Evolutionary conservation across 2,888 invertebrate species (phyloP).

Genomic region (Rhopalosiphum nymphaeae): DNA sequence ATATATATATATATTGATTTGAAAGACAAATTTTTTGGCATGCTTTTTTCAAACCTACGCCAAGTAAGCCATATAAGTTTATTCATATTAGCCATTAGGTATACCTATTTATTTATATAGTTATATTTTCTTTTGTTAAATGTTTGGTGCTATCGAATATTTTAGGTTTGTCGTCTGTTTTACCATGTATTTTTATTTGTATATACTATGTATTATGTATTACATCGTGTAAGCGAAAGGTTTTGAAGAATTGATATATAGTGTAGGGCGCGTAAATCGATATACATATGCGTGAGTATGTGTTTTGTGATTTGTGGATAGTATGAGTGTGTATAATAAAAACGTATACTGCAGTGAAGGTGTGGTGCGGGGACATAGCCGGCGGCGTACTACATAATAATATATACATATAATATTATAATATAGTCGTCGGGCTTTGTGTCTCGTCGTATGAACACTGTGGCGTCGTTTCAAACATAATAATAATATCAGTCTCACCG

Average conservation of each 20-base stretch:
- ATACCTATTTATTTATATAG: not conserved
- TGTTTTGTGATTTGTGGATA: not conserved
- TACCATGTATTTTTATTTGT: not conserved
- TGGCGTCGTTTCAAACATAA: slow-evolving; percentile 44
- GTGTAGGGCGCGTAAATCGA: not conserved
- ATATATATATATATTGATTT: not conserved
- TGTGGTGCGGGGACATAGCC: not conserved
- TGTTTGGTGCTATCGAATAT: not conserved
- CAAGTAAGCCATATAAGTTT: not conserved
- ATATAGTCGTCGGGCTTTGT: slow-evolving; percentile 34
- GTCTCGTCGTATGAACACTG: slow-evolving; percentile 42
- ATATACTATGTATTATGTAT: not conserved
- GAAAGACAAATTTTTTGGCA: not conserved
- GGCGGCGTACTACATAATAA: not conserved
- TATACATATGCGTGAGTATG: not conserved
- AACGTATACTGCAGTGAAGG: not conserved
- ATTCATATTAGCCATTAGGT: not conserved
- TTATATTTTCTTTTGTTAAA: not conserved
- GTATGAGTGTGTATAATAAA: slow-evolving; percentile 4
- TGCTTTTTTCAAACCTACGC: not conserved
- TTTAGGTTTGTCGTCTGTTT: not conserved
- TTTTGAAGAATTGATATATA: slow-evolving; percentile 7
- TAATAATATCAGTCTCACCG: slow-evolving; percentile 38
- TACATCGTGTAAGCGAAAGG: not conserved
- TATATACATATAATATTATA: slow-evolving; percentile 10